Evolutionary conservation across 2,113 vertebrate species (phyloP).

Genomic region (Hippocampus abdominalis): DNA sequence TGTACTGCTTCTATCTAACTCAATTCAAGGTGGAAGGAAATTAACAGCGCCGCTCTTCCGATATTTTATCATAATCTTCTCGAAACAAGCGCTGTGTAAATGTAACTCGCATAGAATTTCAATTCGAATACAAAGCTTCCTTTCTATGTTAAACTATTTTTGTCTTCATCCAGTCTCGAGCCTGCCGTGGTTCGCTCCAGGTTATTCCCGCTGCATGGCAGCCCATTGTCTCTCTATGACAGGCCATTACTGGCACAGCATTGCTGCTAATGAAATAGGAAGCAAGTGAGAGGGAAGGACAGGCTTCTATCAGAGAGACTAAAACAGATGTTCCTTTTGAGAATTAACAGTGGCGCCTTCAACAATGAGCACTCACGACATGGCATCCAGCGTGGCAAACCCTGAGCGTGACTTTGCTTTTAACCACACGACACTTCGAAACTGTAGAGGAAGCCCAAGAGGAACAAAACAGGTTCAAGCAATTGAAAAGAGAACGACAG

Average conservation of each 20-base stretch:
- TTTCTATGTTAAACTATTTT: slow-evolving; percentile 24
- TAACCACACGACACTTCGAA: neutral
- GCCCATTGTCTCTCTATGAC: slow-evolving; percentile 62
- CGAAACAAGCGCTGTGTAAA: neutral
- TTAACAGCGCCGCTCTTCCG: no score
- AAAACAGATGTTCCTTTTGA: slow-evolving; percentile 48
- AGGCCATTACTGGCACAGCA: slow-evolving; percentile 64
- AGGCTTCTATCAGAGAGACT: slow-evolving; percentile 58
- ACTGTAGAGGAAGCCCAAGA: neutral
- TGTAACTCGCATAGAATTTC: neutral
- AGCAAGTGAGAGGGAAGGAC: slow-evolving; percentile 50
- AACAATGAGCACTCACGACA: slow-evolving; percentile 5
- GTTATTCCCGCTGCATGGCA: slow-evolving; percentile 61
- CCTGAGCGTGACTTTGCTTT: neutral
- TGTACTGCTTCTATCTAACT: no score
- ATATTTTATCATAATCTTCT: neutral
- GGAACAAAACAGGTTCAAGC: neutral
- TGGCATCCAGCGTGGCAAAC: neutral
- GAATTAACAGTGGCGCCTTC: slow-evolving; percentile 11
- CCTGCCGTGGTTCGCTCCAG: slow-evolving; percentile 38
- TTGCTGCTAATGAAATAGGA: slow-evolving; percentile 59
- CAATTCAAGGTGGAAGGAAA: no score
- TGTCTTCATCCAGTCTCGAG: slow-evolving; percentile 41
- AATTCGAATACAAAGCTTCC: slow-evolving; percentile 6
- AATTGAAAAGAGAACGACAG: no score